Evolutionary conservation across 1,140 invertebrate species (phyloP), one percentile per base, ranked within the genome.

Genomic region (Drosophila chauvacae): DNA sequence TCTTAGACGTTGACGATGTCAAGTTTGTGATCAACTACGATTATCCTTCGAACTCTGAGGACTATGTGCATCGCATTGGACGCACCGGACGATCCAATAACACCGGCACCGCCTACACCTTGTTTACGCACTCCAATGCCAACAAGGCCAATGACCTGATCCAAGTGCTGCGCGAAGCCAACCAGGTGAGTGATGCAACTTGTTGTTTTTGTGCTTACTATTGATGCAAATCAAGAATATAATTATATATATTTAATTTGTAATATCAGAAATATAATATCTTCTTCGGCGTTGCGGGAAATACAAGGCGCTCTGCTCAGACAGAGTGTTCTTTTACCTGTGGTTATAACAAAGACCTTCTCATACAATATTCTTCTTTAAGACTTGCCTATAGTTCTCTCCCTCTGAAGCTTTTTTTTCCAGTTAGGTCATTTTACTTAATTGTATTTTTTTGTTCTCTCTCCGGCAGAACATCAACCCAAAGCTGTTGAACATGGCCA

Each of bases 21-120:
- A 99, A 99, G 93, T 99, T 98, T 95, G 99, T 99, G 44, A 99
- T 99, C 92, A 99, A 99, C 95, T 99, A 97, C 95, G 99, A 99
- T 93, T 99, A 99, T 94, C 99, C 99, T 18, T 98, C 97, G 84
- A 98, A 98, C 93, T 98, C 98, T 42, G 99, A 99, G 94, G 99
- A 99, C 94, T 99, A 99, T 93, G 98, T 99, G 42, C 99, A 99
- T 94, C 96, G 99, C 69, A 99, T 99, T 93, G 99, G 99, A 59
- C 96, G 99, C 90, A 99, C 99, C 48, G 99, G 98, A 56, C 94
- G 99, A 70, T 96, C 97, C 44, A 96, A 98, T 82, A 98, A 92
- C 70, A 98, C 97, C 37, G 99, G 99, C 62, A 99, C 98, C 2
- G 98, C 99, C 1, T 99, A 99, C 93, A 99, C 99, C 16, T 98